Conservation (phyloP, 2,888 invertebrate species). For the Entomobrya multifasciata region DNA sequence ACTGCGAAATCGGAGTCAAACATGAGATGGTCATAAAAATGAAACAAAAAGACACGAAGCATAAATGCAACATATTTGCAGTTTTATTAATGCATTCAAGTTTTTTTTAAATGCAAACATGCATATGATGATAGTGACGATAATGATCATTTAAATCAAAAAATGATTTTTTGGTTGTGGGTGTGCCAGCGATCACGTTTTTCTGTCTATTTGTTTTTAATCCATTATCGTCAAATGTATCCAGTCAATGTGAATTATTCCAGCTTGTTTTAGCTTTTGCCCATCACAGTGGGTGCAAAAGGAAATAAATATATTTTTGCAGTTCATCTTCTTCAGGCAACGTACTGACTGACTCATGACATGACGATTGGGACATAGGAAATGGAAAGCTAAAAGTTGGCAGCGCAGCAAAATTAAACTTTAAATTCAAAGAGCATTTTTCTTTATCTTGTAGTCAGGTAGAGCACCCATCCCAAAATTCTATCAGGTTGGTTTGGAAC, state of each 20-base stretch:
- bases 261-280: neutral
- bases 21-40: no score
- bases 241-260: slow-evolving; percentile 4
- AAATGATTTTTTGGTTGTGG: slow-evolving; percentile 2
- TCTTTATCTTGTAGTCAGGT: neutral
- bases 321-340: neutral
- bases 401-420: neutral
- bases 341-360: neutral
- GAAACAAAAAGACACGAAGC: no score
- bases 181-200: neutral
- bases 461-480: slow-evolving; percentile 38
- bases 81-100: no score
- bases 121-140: no score
- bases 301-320: neutral
- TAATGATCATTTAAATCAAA: slow-evolving; percentile 10
- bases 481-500: slow-evolving; percentile 7
- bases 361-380: neutral
- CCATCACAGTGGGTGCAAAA: neutral
- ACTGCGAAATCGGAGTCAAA: no score
- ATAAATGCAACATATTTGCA: no score
- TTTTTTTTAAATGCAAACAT: no score
- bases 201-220: slow-evolving; percentile 6
- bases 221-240: slow-evolving; percentile 17
- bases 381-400: neutral
- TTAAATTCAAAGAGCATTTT: slow-evolving; percentile 10